Percentiles rank a stretch among this genome's conserved stretches.
Evolutionary conservation across 92 coral and sea anemone genomes (phyloP).

Genomic region (Zoanthus sansibaricus): DNA sequence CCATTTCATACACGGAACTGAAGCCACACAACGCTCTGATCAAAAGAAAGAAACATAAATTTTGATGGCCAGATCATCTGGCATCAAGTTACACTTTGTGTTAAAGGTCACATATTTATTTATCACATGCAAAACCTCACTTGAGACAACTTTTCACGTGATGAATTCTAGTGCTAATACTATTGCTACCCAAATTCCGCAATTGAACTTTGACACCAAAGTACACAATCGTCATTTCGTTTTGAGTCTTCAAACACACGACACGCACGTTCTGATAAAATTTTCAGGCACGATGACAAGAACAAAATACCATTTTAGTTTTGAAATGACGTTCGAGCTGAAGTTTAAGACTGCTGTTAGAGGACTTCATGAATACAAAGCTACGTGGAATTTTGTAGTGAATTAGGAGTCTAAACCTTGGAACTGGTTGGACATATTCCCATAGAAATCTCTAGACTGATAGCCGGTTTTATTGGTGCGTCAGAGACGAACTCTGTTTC

Average conservation of each 20-base stretch:
- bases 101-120: slow-evolving; percentile 36
- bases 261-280: neutral
- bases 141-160: neutral
- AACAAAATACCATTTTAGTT: slow-evolving; percentile 33
- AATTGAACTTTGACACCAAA: slow-evolving; percentile 21
- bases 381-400: neutral
- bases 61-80: slow-evolving; percentile 2
- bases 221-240: neutral
- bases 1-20: slow-evolving; percentile 27
- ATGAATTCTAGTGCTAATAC: neutral
- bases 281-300: slow-evolving; percentile 36
- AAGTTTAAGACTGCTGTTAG: slow-evolving; percentile 53
- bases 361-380: slow-evolving; percentile 60
- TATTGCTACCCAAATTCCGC: slow-evolving; percentile 8
- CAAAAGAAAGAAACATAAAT: neutral
- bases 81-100: neutral
- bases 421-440: slow-evolving; percentile 54
- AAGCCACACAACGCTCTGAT: slow-evolving; percentile 1
- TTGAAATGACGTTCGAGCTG: slow-evolving; percentile 35
- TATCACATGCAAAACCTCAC: neutral
- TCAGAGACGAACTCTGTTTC: slow-evolving; percentile 58
- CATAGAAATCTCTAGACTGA: slow-evolving; percentile 61
- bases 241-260: slow-evolving; percentile 3
- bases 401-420: slow-evolving; percentile 1
- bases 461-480: slow-evolving; percentile 68